These are phyloP conservation scores for Sphaeridia pumilis DNA, from an alignment of 2,888 invertebrate genomes.

Conservation along the genomic window DNA sequence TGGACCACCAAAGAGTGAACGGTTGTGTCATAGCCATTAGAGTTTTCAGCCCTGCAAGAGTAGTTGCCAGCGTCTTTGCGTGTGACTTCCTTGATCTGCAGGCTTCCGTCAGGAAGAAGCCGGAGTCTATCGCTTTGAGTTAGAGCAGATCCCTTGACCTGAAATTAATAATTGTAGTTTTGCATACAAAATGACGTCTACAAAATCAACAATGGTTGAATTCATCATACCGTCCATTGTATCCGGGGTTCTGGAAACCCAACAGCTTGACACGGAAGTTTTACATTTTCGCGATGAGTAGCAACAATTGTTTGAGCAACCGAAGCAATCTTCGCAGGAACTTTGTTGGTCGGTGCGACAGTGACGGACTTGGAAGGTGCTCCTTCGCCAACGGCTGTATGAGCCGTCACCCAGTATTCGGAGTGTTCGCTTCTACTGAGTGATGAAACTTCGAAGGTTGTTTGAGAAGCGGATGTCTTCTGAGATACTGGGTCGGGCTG, in stretches of 20 bases:
- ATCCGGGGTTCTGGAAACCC: constrained; percentile 83
- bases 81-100: constrained; percentile 78
- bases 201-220: background rate
- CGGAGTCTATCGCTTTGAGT: constrained; percentile 70
- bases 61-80: constrained; percentile 88
- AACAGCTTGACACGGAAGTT: constrained; percentile 80
- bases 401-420: constrained; percentile 90
- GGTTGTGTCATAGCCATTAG: constrained; percentile 32
- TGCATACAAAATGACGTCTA: background rate
- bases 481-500: constrained; percentile 38
- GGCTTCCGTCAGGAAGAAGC: constrained; percentile 75
- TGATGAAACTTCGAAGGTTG: constrained; percentile 75
- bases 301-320: constrained; percentile 89
- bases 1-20: constrained; percentile 36
- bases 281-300: constrained; percentile 82
- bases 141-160: constrained; percentile 64
- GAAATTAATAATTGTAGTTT: constrained; percentile 2
- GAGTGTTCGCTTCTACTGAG: constrained; percentile 70
- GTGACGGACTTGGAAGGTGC: constrained; percentile 76
- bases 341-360: constrained; percentile 65
- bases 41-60: constrained; percentile 49
- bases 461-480: constrained; percentile 62
- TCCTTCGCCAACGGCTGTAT: constrained; percentile 87
- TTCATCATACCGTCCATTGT: constrained; percentile 58
- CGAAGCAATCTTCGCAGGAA: constrained; percentile 86